Base-by-base conservation (phyloP, 1,140 invertebrate genomes). In the Carposina sasakii region DNA sequence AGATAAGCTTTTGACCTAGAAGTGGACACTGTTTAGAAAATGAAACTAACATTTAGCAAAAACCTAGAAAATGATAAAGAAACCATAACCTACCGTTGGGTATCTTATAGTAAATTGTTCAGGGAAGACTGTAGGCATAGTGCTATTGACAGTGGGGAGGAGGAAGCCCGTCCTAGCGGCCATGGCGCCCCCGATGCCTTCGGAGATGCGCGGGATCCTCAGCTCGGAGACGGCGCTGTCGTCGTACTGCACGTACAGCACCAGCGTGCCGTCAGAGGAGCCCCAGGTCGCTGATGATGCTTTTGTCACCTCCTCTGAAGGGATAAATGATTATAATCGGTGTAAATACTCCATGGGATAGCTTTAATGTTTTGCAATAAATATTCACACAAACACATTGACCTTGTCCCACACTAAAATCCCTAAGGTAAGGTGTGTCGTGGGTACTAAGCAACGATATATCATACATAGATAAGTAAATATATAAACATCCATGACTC, bases 241-340 rank as follows among this genome's bases (percentile, higher is more conserved):
- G 84, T 98, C 95, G 85, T 97, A 97, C 21, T 90, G 88, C 0
- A 93, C 94, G 81, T 91, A 98, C 63, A 96, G 87, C 16, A 98
- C 87, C 59, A 91, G 90, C 1, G 89, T 88, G 17, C 94, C 95
- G 69, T 94, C 91, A 1, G 87, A 83, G 28, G 94, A 96, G 41
- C 93, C 91, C 95, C 96, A 97, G 36, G 94, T 78, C 0, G 94
- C 95, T 68, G 92, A 90, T 9, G 91, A 87, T 40, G 86, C 86
- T 45, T 91, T 89, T 58, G 93, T 86, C 52, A 95, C 90, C 75
- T 94, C 93, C 79, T 95, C 93, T 92, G 86, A 26, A 83, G 82
- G 22, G 13, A 34, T n/a, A n/a, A n/a, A 8, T 10, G 30, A 42
- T 37, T 19, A 22, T 8, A 20, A 31, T 31, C n/a, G n/a, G n/a